Base-by-base conservation (phyloP, 2,113 vertebrate species). In the Brachirus orientalis region DNA sequence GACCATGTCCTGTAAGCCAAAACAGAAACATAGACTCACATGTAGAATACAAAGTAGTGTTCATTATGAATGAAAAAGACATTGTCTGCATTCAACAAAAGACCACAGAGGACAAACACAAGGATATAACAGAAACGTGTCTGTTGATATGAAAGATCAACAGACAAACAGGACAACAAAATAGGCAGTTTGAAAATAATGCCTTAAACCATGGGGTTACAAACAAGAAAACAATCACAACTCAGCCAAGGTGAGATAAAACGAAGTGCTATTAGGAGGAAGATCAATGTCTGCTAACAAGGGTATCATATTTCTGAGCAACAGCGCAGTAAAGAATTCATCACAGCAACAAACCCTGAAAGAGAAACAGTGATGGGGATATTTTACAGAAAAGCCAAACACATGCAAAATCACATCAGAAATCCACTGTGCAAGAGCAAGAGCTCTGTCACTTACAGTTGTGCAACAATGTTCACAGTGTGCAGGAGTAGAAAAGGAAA, bases 41-140 rank as follows among this genome's bases (percentile, higher is more conserved):
- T 63, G 67, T 57, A 22, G 19, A 51, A 66, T 28, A 55, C 40
- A 64, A 74, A 67, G 19, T 17, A 61, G 17, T 43, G 51, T 35
- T 55, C 8, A 14, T 6, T 37, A 68, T 33, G 8, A 72, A 61
- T 19, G 6, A 20, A 72, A 64, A 58, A 56, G 5, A 45, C 33
- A 28, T 16, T 10, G 8, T 40, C 7, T 12, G 28, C n/a, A 13
- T 33, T 10, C 7, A 17, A 19, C 11, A 18, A 64, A 54, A 11
- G 45, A 17, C 3, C 28, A 28, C 28, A 68, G 16, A 46, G 0
- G 46, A 66, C 7, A 60, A 61, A 59, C 35, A 47, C 16, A 7
- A 16, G 45, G 35, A 20, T 47, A 7, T 33, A 66, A 47, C 54
- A 48, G 45, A 56, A 11, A 19, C 63, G 40, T 9, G 35, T 12